phyloP scores from a whole-genome alignment of 2,888 invertebrate genomes.

The Aporophyla lueneburgensis region DNA sequence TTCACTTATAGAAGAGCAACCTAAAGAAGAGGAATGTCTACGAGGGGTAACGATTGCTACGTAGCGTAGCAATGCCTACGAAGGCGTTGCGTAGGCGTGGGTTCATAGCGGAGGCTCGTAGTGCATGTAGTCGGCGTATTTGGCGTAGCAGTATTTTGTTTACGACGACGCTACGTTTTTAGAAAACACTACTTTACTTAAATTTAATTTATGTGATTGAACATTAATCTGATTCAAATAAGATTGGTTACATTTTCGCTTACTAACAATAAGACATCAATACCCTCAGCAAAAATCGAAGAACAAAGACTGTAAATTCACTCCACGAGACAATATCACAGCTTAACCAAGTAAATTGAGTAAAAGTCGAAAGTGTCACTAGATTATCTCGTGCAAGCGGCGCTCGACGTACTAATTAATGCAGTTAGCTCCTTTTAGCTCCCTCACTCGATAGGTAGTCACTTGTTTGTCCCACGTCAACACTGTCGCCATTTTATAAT shows the following conservation, averaged over 20 bases:
- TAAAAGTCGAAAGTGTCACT: constrained; percentile 21
- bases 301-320: neutral
- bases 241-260: neutral
- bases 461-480: constrained; percentile 34
- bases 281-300: no score
- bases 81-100: neutral
- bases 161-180: neutral
- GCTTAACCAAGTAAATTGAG: constrained; percentile 1
- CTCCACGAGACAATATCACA: neutral
- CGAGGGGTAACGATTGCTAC: neutral
- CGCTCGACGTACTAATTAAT: constrained; percentile 38
- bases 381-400: constrained; percentile 1
- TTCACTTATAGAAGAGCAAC: neutral
- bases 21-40: neutral
- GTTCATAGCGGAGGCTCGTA: constrained; percentile 7
- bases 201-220: neutral
- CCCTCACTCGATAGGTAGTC: constrained; percentile 31
- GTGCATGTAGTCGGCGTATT: neutral
- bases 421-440: constrained; percentile 28
- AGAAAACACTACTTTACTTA: neutral
- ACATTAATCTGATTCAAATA: neutral
- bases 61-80: no score
- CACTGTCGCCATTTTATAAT: neutral
- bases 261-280: neutral
- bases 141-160: constrained; percentile 6